Conservation (phyloP, 2,113 vertebrate species). For the Sula dactylatra region DNA sequence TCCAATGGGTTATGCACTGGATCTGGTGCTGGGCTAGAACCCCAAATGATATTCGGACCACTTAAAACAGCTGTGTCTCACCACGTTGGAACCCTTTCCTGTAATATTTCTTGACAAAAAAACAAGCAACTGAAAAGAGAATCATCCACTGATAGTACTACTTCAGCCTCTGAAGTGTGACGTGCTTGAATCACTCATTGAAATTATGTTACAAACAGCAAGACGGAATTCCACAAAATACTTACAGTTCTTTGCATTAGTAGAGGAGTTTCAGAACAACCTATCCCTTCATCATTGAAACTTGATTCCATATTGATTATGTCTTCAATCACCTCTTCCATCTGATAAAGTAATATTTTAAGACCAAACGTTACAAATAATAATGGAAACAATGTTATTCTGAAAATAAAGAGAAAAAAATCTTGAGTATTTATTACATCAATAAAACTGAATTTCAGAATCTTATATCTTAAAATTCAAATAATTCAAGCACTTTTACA, state of each 20-base stretch:
- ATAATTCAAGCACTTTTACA: neutral
- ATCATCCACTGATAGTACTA: neutral
- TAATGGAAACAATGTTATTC: neutral
- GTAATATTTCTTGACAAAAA: neutral
- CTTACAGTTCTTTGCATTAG: conserved; percentile 93
- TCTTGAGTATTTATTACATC: neutral
- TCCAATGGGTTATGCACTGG: neutral
- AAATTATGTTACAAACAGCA: neutral
- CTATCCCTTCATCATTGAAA: conserved; percentile 89
- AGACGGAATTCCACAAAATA: conserved; percentile 36
- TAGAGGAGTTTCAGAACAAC: conserved; percentile 83
- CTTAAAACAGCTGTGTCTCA: neutral
- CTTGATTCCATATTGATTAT: conserved; percentile 89
- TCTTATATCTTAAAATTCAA: neutral
- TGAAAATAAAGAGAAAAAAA: neutral
- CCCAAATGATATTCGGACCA: neutral
- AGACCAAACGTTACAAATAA: neutral
- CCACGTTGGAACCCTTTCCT: neutral
- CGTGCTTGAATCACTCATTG: neutral
- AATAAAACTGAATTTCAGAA: neutral
- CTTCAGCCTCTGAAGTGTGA: neutral
- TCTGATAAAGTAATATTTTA: conserved; percentile 74
- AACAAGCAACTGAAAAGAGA: neutral
- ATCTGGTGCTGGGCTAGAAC: neutral
- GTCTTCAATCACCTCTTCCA: conserved; percentile 94